Evolutionary conservation across 2,797 vertebrate genomes (phyloP).

Genomic region (Choloepus didactylus): DNA sequence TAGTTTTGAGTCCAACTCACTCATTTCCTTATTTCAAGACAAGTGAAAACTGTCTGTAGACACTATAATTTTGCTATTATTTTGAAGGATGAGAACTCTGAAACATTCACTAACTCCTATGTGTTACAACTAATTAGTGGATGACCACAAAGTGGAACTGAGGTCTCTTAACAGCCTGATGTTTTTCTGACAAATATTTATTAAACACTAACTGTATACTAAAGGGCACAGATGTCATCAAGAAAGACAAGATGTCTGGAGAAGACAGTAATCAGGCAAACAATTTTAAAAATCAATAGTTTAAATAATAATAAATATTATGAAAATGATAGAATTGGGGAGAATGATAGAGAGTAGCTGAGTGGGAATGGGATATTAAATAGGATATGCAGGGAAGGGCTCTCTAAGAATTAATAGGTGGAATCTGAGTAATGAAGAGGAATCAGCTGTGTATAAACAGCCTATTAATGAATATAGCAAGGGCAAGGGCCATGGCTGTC

Average conservation of each 20-base stretch:
- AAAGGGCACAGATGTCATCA: not conserved
- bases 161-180: not conserved
- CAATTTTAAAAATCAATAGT: not conserved
- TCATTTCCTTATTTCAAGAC: slow-evolving; percentile 39
- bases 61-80: not conserved
- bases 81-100: slow-evolving; percentile 34
- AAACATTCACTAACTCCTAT: not conserved
- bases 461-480: not conserved
- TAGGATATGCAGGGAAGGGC: not conserved
- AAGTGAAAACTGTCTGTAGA: not conserved
- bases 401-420: not conserved
- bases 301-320: not conserved
- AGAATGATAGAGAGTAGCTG: not conserved
- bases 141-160: not conserved
- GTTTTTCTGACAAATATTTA: not conserved
- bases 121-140: not conserved
- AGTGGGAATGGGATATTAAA: not conserved
- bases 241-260: not conserved
- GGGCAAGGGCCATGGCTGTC: not conserved
- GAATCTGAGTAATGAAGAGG: not conserved
- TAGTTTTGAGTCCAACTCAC: not conserved
- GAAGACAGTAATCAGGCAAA: not conserved
- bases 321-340: not conserved
- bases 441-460: not conserved
- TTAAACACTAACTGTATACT: not conserved